Evolutionary conservation across 2,797 vertebrate genomes (phyloP).

Genomic region (Labroides dimidiatus): DNA sequence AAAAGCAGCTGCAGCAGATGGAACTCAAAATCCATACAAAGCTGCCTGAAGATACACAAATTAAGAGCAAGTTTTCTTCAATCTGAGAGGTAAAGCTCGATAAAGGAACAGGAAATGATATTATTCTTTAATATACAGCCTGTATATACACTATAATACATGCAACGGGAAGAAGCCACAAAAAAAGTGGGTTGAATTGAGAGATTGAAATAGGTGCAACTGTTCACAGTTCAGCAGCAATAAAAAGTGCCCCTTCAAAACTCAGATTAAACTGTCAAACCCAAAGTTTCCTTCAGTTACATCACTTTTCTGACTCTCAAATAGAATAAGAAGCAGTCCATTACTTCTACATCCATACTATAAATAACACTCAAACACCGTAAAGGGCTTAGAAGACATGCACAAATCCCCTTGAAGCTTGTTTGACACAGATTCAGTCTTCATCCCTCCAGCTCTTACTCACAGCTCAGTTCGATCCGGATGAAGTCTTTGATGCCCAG

Average conservation of each 20-base stretch:
- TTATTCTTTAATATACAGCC: background rate
- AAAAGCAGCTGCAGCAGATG: background rate
- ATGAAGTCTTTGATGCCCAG: slow-evolving; percentile 92
- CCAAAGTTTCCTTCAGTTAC: background rate
- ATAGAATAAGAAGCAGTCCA: background rate
- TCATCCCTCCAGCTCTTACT: slow-evolving; percentile 69
- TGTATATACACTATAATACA: background rate
- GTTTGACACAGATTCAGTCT: background rate
- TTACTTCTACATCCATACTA: background rate
- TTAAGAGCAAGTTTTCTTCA: background rate
- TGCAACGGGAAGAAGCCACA: background rate
- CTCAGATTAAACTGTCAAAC: background rate
- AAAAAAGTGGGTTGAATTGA: background rate
- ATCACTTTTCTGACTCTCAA: background rate
- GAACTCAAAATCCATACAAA: background rate
- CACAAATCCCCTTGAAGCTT: background rate
- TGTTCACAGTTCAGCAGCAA: background rate
- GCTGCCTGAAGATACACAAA: background rate
- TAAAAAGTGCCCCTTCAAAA: background rate
- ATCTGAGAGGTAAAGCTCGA: background rate
- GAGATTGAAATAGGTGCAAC: background rate
- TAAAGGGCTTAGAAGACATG: slow-evolving; percentile 1
- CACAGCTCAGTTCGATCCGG: slow-evolving; percentile 90
- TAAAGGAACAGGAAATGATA: background rate
- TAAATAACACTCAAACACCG: background rate